Evolutionary conservation across 2,113 vertebrate species (phyloP), one percentile per base, ranked within the genome.

Genomic region (Actinemys pallida): DNA sequence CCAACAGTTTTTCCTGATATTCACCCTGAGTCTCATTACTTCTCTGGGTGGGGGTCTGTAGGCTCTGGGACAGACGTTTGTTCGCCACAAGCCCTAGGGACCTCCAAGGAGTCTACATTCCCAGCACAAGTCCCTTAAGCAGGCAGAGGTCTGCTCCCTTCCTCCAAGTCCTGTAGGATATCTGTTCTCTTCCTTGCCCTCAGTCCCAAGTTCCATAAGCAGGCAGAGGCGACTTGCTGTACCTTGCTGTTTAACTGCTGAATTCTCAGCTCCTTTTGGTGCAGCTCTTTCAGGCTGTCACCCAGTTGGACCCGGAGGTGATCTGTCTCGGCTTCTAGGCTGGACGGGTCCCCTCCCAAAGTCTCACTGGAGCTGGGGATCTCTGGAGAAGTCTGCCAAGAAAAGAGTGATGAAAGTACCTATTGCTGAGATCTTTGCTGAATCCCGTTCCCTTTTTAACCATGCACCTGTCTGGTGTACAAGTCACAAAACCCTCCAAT

Each of bases 201-300:
- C 83, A 7, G 5, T 17, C 31, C 52, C 76, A 79, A 84, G 72
- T 27, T 89, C 72, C 27, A 10, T 39, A 84, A 84, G 31, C 8
- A 83, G 42, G 0, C n/a, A 0, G 3, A 83, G 79, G 35, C n/a
- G 2, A 22, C 1, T 20, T 57, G 17, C 1, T 0, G 35, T 92
- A 99, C 99, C 98, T 98, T 99, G 96, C 92, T 98, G 93, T 98
- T 98, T 29, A 99, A 87, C 49, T 99, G 98, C 92, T 98, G 98
- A 95, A 99, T 98, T 95, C 98, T 96, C 90, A 98, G 96, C 90
- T 99, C 98, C 57, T 98, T 99, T 62, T 98, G 98, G 89, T 99
- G 98, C 54, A 99, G 97, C 83, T 99, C 98, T 65, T 98, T 98
- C 94, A 99, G 95, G 57, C 97, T 98, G 88, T 98, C 96, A 84